These are phyloP conservation scores for Danionella dracula DNA, from an alignment of 2,797 vertebrate species.

Conservation along the genomic window DNA sequence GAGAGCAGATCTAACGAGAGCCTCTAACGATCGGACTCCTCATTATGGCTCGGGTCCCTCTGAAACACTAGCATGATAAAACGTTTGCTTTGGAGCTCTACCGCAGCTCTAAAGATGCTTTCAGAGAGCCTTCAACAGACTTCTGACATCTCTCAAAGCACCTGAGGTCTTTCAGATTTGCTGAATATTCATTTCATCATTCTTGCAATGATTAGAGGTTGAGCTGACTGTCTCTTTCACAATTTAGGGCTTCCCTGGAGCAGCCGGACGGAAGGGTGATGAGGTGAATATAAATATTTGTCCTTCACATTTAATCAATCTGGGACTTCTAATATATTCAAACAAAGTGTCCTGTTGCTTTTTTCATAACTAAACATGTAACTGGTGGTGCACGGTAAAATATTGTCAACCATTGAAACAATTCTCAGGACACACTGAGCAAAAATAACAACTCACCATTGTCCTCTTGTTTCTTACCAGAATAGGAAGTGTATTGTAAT, in stretches of 20 bases:
- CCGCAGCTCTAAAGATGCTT: neutral
- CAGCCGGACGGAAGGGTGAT: conserved; percentile 77
- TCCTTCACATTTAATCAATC: neutral
- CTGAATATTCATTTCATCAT: conserved; percentile 23
- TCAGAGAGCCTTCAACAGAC: neutral
- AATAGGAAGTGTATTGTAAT: too few relatives aligned
- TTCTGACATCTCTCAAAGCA: neutral
- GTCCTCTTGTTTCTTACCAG: too few relatives aligned
- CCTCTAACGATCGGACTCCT: neutral
- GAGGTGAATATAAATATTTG: conserved; percentile 61
- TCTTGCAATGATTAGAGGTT: neutral
- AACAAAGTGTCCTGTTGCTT: neutral
- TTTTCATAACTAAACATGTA: too few relatives aligned
- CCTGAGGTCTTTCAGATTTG: conserved; percentile 15
- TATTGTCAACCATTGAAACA: too few relatives aligned
- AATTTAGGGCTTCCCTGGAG: conserved; percentile 73
- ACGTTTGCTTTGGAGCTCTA: conserved; percentile 18
- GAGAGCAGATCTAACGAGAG: neutral
- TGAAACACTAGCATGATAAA: conserved; percentile 5
- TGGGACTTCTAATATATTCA: neutral
- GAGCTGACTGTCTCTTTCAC: neutral
- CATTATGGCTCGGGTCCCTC: neutral
- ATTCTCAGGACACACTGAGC: too few relatives aligned
- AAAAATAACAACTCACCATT: too few relatives aligned
- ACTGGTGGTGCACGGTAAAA: too few relatives aligned